Percentiles rank a stretch among this genome's conserved stretches.
Conservation (phyloP, 2,888 invertebrate species). For the Gerris lacustris region DNA sequence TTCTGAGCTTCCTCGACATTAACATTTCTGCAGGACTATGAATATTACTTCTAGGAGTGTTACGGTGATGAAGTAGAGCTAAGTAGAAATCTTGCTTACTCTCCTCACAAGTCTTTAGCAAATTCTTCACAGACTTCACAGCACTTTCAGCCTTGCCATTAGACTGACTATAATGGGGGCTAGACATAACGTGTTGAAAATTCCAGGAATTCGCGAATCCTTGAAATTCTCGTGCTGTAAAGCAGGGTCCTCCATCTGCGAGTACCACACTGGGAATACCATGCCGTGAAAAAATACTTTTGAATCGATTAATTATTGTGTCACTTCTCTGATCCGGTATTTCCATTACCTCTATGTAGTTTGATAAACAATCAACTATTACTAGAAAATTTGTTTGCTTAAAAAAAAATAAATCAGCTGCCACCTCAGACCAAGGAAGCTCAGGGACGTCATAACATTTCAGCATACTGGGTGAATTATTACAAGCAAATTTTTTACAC, state of each 20-base stretch:
- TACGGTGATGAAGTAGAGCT: no score
- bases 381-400: background rate
- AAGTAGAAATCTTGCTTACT: no score
- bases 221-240: background rate
- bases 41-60: no score
- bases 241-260: background rate
- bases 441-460: background rate
- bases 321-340: background rate
- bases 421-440: background rate
- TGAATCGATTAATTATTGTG: background rate
- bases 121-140: background rate
- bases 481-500: background rate
- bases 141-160: background rate
- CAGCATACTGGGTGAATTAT: background rate
- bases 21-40: no score
- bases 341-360: background rate
- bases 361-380: background rate
- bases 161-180: background rate
- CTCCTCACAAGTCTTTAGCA: no score
- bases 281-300: background rate
- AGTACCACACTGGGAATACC: background rate
- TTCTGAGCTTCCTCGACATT: no score
- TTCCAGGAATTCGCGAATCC: background rate
- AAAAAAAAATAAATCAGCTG: background rate
- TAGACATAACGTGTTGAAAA: background rate